Evolutionary conservation across 2,888 invertebrate genomes (phyloP), one percentile per base, ranked within the genome.

Genomic region (Atrina japonica): DNA sequence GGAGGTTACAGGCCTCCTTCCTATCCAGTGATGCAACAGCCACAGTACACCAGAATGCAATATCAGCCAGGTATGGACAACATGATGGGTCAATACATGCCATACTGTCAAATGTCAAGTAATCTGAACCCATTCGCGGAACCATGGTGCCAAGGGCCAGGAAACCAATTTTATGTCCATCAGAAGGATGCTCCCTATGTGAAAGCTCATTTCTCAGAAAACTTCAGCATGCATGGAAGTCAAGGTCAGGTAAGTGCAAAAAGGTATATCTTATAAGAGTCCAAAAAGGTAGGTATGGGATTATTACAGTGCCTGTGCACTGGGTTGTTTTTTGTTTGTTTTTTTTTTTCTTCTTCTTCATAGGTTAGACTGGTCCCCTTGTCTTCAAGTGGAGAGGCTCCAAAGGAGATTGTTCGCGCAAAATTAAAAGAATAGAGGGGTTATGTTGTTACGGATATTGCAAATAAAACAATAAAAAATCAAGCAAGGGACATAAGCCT

Each of bases 41-140:
- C 75, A 5, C 70, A 77, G 68, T 77, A 66, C 21, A 60, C 53
- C 7, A 64, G 70, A 0, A 75, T 79, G 70, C 73, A 70, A 70
- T 78, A 72, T 43, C 75, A 73, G 6, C 73, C 73, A 76, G 75
- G 74, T 60, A 60, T 21, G 74, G 75, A 3, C 6, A 18, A 52
- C 11, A 23, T 52, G 52, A 25, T 52, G 7, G 75, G 76, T 0
- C 16, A 29, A 0, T 78, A 69, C 58, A 73, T 77, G 66, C 63
- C 71, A 14, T 70, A 64, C 30, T 59, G 60, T 30, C 69, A 69
- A 50, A 29, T 25, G n/a, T 56, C 56, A 14, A 40, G 64, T 14
- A 49, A 73, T 5, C 65, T 79, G 43, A 79, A 79, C 29, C 78
- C 81, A 2, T 80, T 66, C 56, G 77, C 77, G 29, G 81, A 81